Conservation (phyloP, 2,888 invertebrate species). For the Drepana falcataria region DNA sequence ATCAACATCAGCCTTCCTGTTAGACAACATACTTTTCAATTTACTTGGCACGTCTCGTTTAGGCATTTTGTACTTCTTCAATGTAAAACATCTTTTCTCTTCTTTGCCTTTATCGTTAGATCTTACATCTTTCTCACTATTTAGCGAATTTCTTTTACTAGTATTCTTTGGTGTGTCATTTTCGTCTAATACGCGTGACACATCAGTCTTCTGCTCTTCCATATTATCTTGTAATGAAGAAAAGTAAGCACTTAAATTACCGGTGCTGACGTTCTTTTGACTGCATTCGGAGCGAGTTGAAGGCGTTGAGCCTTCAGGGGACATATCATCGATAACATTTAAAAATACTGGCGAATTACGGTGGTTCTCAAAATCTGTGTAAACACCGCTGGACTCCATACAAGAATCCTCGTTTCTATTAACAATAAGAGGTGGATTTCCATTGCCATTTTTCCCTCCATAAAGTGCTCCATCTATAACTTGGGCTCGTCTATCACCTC, state of each 20-base stretch:
- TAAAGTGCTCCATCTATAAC: slow-evolving; percentile 95
- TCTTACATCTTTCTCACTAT: slow-evolving; percentile 60
- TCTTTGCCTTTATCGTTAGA: slow-evolving; percentile 65
- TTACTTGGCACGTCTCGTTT: slow-evolving; percentile 87
- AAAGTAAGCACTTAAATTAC: slow-evolving; percentile 48
- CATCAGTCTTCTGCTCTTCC: slow-evolving; percentile 42
- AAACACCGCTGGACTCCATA: slow-evolving; percentile 94
- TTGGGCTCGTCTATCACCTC: slow-evolving; percentile 87
- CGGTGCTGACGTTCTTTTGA: slow-evolving; percentile 62
- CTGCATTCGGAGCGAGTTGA: slow-evolving; percentile 76
- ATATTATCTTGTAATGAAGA: slow-evolving; percentile 44
- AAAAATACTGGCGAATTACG: slow-evolving; percentile 70
- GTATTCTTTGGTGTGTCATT: slow-evolving; percentile 58
- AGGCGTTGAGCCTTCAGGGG: slow-evolving; percentile 81
- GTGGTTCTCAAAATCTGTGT: slow-evolving; percentile 89
- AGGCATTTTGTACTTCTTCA: slow-evolving; percentile 88
- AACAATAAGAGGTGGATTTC: slow-evolving; percentile 75
- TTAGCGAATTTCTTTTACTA: slow-evolving; percentile 67
- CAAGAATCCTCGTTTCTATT: slow-evolving; percentile 84
- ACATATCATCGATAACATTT: slow-evolving; percentile 82
- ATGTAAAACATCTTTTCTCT: slow-evolving; percentile 72
- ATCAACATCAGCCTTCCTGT: slow-evolving; percentile 72
- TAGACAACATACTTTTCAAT: slow-evolving; percentile 84
- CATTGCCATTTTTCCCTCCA: slow-evolving; percentile 81
- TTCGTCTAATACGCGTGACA: slow-evolving; percentile 37